phyloP scores from a whole-genome alignment of 2,888 invertebrate species.

The Eilema sororculum region DNA sequence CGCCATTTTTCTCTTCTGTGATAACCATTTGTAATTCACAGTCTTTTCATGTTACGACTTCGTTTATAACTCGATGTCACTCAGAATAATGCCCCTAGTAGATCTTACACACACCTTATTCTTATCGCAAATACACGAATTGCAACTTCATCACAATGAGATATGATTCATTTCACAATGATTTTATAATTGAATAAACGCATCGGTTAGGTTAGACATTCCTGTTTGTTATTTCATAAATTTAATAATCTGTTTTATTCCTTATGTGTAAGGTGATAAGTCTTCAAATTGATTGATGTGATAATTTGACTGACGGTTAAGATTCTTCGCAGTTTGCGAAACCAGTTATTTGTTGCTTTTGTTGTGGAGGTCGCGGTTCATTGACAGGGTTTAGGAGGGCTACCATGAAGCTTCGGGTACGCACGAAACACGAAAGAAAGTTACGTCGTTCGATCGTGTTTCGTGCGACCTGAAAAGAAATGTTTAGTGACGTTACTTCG shows the following conservation, averaged over 20 bases:
- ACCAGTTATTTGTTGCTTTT: slow-evolving; percentile 46
- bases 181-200: background rate
- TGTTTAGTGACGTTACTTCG: no score
- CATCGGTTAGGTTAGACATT: background rate
- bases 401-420: background rate
- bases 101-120: slow-evolving; percentile 10
- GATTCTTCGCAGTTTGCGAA: slow-evolving; percentile 22
- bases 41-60: no score
- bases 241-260: slow-evolving; percentile 8
- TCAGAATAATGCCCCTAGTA: background rate
- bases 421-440: background rate
- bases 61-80: no score
- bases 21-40: no score
- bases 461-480: no score
- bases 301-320: slow-evolving; percentile 30
- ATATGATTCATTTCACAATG: background rate
- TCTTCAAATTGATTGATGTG: slow-evolving; percentile 15
- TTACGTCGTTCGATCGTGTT: background rate
- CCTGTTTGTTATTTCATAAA: slow-evolving; percentile 13
- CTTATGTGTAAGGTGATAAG: slow-evolving; percentile 14
- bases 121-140: background rate
- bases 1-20: no score
- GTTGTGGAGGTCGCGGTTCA: slow-evolving; percentile 44
- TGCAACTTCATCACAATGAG: background rate
- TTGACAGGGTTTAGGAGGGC: slow-evolving; percentile 35